These are phyloP conservation scores for Nemoura dubitans DNA, from an alignment of 2,888 invertebrate species.

Conservation along the genomic window DNA sequence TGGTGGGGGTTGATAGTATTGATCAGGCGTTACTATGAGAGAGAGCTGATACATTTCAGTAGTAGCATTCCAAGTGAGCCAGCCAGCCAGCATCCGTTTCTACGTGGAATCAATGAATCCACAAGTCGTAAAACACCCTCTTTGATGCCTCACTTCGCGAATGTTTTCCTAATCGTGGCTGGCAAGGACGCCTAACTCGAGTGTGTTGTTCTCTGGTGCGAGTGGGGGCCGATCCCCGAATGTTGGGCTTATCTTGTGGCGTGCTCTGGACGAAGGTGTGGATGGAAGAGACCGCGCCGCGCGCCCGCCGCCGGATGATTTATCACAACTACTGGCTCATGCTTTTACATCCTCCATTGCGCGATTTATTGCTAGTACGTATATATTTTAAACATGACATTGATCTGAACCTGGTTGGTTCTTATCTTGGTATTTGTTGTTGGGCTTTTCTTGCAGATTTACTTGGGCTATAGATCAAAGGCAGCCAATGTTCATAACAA, in stretches of 20 bases:
- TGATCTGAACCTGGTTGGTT: background rate
- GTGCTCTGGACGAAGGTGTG: background rate
- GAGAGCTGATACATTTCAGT: constrained; percentile 12
- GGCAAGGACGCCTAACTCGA: background rate
- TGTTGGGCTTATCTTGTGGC: background rate
- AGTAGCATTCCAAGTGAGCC: constrained; percentile 26
- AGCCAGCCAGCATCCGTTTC: constrained; percentile 32
- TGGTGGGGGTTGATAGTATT: constrained; percentile 31
- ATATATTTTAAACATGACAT: background rate
- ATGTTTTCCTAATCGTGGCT: background rate
- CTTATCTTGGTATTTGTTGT: background rate
- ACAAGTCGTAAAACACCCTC: constrained; percentile 42
- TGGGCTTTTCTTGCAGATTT: background rate
- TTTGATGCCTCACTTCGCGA: constrained; percentile 2
- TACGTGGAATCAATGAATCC: constrained; percentile 44
- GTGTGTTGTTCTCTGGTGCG: background rate
- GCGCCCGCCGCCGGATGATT: background rate
- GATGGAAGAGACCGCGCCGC: background rate
- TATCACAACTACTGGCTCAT: background rate
- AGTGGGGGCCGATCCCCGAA: background rate
- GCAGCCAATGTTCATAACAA: too few species aligned
- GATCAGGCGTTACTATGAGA: constrained; percentile 24
- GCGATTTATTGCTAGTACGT: background rate
- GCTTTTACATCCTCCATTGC: background rate
- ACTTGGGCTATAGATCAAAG: too few species aligned